A percentile compares a stretch with the other conserved stretches of the same genome.
Evolutionary conservation across 2,888 invertebrate genomes (phyloP).

Genomic region (Leptopilina myrica): DNA sequence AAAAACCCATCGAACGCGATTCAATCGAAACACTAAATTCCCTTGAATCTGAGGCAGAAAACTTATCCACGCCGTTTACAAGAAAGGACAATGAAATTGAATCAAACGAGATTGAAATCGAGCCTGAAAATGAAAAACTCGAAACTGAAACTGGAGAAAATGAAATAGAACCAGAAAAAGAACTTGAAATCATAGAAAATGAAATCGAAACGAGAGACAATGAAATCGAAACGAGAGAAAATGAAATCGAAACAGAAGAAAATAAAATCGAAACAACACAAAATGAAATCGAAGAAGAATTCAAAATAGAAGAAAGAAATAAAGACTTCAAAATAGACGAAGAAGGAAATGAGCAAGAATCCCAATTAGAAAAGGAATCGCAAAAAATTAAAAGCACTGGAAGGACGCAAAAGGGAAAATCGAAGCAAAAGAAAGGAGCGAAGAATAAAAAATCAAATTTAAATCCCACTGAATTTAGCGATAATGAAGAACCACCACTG

Average conservation of each 20-base stretch:
- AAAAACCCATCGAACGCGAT: neutral
- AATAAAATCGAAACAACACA: slow-evolving; percentile 2
- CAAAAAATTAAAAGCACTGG: neutral
- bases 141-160: neutral
- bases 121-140: neutral
- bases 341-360: no score
- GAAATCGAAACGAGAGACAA: neutral
- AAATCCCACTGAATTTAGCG: slow-evolving; percentile 61
- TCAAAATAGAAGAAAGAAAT: slow-evolving; percentile 1
- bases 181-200: slow-evolving; percentile 28
- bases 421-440: slow-evolving; percentile 27
- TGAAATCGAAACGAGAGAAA: slow-evolving; percentile 12
- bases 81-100: neutral
- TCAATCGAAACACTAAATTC: no score
- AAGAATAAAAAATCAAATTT: slow-evolving; percentile 42
- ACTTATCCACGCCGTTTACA: no score
- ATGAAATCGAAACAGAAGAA: neutral
- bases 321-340: no score
- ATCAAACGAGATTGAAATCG: neutral
- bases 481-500: slow-evolving; percentile 59
- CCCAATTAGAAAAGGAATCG: no score
- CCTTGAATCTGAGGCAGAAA: no score
- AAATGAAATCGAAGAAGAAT: slow-evolving; percentile 31
- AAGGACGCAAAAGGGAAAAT: slow-evolving; percentile 17
- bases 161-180: neutral